Percentiles rank a stretch among this genome's conserved stretches.
Evolutionary conservation across 2,888 invertebrate species (phyloP).

Genomic region (Neocrepidodera transversa): DNA sequence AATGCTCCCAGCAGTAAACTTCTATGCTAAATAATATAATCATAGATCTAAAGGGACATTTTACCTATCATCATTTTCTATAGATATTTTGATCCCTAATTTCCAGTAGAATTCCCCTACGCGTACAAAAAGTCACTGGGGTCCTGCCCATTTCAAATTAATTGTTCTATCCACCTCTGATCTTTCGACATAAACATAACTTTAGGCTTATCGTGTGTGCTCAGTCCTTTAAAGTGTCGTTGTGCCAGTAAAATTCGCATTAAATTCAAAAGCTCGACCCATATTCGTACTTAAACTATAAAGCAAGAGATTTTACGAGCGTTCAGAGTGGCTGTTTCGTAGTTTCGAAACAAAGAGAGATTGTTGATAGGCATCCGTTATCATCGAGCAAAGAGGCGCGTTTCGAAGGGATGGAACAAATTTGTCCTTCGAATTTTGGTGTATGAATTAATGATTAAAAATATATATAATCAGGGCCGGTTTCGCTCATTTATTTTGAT

Average conservation of each 20-base stretch:
- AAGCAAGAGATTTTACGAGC: conserved; percentile 29
- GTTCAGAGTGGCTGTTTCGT: conserved; percentile 24
- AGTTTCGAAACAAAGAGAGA: conserved; percentile 30
- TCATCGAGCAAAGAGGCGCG: conserved; percentile 4
- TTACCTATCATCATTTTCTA: too few relatives aligned
- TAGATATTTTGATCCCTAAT: background rate
- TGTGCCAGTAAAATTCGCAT: conserved; percentile 34
- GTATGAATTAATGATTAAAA: too few relatives aligned
- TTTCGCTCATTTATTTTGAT: too few relatives aligned
- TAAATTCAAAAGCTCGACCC: conserved; percentile 32
- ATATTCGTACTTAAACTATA: conserved; percentile 30
- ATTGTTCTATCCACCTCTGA: conserved; percentile 37
- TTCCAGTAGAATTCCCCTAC: background rate
- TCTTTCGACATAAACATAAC: conserved; percentile 37
- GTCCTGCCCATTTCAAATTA: conserved; percentile 16
- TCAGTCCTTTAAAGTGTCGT: conserved; percentile 38
- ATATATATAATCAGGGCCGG: too few relatives aligned
- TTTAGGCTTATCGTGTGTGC: conserved; percentile 43
- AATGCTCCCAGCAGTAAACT: too few relatives aligned
- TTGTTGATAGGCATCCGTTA: conserved; percentile 28
- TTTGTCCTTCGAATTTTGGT: too few relatives aligned
- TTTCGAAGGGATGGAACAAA: conserved; percentile 17
- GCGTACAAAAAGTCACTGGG: background rate
- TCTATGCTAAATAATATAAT: too few relatives aligned
- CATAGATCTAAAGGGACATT: too few relatives aligned